phyloP scores from a whole-genome alignment of 1,140 invertebrate genomes.

The Lepidotrigona ventralis region DNA sequence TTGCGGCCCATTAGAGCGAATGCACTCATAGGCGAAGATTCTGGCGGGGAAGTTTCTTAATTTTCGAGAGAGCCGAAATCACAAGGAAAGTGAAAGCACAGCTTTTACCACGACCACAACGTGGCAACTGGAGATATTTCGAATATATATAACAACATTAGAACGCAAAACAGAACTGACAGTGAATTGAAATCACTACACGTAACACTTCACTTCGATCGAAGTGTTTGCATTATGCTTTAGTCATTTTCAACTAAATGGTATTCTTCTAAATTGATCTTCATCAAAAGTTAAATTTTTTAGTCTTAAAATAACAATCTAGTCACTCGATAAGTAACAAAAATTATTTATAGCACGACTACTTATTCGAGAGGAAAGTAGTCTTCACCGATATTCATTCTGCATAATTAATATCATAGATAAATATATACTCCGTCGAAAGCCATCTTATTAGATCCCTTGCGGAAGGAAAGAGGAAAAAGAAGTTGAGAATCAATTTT shows the following conservation, averaged over 20 bases:
- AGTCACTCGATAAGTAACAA: not conserved
- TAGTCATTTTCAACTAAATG: not conserved
- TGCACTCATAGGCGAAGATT: not conserved
- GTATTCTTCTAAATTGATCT: not conserved
- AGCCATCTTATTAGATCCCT: too few species aligned
- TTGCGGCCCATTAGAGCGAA: too few species aligned
- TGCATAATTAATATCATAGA: too few species aligned
- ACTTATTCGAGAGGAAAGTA: not conserved
- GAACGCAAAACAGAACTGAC: not conserved
- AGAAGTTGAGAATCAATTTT: not conserved
- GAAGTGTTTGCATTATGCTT: not conserved
- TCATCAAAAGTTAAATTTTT: not conserved
- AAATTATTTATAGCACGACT: not conserved
- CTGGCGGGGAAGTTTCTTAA: not conserved
- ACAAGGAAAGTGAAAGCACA: not conserved
- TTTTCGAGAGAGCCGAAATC: not conserved
- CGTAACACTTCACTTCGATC: not conserved
- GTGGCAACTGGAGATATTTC: not conserved
- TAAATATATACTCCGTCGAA: too few species aligned
- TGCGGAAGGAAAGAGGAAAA: not conserved
- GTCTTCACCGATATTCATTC: too few species aligned
- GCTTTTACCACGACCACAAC: not conserved
- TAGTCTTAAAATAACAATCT: not conserved
- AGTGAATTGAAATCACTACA: not conserved
- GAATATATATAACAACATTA: not conserved